Percentiles rank a stretch among this genome's conserved stretches.
These are phyloP conservation scores for Ochlodes sylvanus DNA, from an alignment of 2,888 invertebrate genomes.

Conservation along the genomic window DNA sequence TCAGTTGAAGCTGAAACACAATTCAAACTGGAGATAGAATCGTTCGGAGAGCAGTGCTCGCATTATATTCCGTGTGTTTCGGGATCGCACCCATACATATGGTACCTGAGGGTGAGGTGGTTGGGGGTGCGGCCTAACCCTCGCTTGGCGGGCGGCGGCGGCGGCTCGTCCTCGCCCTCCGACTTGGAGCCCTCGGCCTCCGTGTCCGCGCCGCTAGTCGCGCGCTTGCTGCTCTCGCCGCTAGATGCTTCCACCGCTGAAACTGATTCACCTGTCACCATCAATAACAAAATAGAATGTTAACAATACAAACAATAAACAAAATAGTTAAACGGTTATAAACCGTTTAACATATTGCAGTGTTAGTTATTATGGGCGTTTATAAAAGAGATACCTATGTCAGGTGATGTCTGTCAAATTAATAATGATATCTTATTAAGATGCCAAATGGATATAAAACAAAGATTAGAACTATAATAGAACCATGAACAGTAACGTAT, in stretches of 20 bases:
- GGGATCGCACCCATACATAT: slow-evolving; percentile 71
- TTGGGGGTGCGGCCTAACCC: slow-evolving; percentile 96
- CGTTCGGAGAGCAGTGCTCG: slow-evolving; percentile 20
- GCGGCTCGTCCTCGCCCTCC: slow-evolving; percentile 94
- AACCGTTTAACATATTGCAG: too few species aligned
- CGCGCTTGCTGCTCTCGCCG: slow-evolving; percentile 53
- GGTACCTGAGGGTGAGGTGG: slow-evolving; percentile 93
- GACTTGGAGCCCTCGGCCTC: slow-evolving; percentile 91
- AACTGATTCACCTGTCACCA: slow-evolving; percentile 12
- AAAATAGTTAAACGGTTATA: too few species aligned
- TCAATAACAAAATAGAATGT: slow-evolving; percentile 5
- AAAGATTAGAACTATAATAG: too few species aligned
- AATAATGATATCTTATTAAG: not conserved
- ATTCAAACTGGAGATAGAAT: too few species aligned
- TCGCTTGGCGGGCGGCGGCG: slow-evolving; percentile 86
- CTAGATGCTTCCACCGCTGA: slow-evolving; percentile 46
- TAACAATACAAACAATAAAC: too few species aligned
- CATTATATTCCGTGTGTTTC: slow-evolving; percentile 46
- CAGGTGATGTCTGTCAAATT: too few species aligned
- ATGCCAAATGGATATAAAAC: not conserved
- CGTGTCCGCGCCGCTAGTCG: slow-evolving; percentile 77
- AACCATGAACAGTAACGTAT: too few species aligned
- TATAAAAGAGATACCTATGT: too few species aligned
- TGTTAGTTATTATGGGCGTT: too few species aligned
- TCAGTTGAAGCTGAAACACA: too few species aligned